These are phyloP conservation scores for Plutella xylostella DNA, from an alignment of 2,888 invertebrate genomes.

Conservation along the genomic window DNA sequence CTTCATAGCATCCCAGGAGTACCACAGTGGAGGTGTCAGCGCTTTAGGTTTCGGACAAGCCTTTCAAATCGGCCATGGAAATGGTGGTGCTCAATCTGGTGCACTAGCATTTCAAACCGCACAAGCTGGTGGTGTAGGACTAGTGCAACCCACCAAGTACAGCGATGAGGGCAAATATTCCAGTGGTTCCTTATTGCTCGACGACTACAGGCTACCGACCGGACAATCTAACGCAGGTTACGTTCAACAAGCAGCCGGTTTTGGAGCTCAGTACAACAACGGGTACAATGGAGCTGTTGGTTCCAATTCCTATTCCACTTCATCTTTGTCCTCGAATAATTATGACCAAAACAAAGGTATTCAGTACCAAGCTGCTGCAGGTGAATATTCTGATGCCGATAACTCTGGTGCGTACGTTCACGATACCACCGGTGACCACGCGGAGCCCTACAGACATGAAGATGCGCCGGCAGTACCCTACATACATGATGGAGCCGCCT, in stretches of 20 bases:
- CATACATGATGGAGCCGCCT: conserved; percentile 35
- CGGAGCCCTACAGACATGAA: conserved; percentile 52
- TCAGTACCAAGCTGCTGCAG: conserved; percentile 24
- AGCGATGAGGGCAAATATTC: conserved; percentile 38
- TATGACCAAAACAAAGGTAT: not conserved
- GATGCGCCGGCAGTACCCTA: conserved; percentile 46
- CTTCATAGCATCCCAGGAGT: conserved; percentile 54
- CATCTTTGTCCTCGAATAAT: not conserved
- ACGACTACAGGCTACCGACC: conserved; percentile 51
- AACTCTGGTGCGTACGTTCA: conserved; percentile 58
- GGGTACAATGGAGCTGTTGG: not conserved
- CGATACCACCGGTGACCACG: conserved; percentile 56
- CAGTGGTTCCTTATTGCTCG: conserved; percentile 53
- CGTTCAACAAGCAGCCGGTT: not conserved
- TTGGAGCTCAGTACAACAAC: not conserved
- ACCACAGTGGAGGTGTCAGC: conserved; percentile 23
- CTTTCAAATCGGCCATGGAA: conserved; percentile 19
- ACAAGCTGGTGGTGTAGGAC: conserved; percentile 27
- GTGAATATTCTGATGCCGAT: conserved; percentile 32
- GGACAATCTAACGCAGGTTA: conserved; percentile 22
- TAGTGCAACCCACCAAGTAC: conserved; percentile 44
- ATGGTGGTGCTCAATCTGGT: not conserved
- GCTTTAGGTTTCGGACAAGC: conserved; percentile 18
- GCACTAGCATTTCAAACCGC: conserved; percentile 27
- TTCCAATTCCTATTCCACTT: too few relatives aligned